Base-by-base conservation (phyloP, 2,888 invertebrate species). In the Limnephilus rhombicus region DNA sequence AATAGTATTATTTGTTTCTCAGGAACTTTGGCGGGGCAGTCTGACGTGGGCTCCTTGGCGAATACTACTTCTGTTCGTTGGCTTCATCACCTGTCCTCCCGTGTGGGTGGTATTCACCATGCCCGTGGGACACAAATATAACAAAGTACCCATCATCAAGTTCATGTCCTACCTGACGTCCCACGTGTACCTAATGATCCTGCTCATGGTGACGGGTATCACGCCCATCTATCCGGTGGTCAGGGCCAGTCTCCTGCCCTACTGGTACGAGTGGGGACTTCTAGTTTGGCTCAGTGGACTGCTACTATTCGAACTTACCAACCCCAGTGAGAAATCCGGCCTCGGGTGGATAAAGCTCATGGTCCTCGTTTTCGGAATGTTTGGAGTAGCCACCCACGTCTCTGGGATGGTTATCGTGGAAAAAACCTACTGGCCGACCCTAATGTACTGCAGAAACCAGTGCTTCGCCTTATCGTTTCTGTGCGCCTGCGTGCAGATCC, bases 81-180 rank as follows among this genome's bases (percentile, higher is more conserved):
- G 98, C 94, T 98, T 99, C 95, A 97, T 99, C 94, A 96, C 99
- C 91, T 99, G 99, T 95, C 99, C 99, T 81, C 99, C 99, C 11
- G 98, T 99, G 68, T 99, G 99, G 99, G 96, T 99, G 94, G 98
- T 98, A 89, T 99, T 99, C 95, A 99, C 99, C 93, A 97, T 99
- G 95, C 99, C 99, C 90, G 96, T 99, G 95, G 98, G 98, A 83
- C 99, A 99, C 96, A 98, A 98, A 95, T 99, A 98, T 96, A 98
- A 99, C 96, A 99, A 99, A 97, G 99, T 99, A 94, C 99, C 99
- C 92, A 99, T 99, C 95, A 99, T 99, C 95, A 99, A 99, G 96
- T 99, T 99, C 96, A 99, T 99, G 98, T 99, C 99, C 85, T 99
- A 99, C 96, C 97, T 99, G 94, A 99, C 99, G 41, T 99, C 99